A percentile compares a stretch with the other conserved stretches of the same genome.
These are phyloP conservation scores for Ctena decussata DNA, from an alignment of 2,888 invertebrate genomes.

Conservation along the genomic window DNA sequence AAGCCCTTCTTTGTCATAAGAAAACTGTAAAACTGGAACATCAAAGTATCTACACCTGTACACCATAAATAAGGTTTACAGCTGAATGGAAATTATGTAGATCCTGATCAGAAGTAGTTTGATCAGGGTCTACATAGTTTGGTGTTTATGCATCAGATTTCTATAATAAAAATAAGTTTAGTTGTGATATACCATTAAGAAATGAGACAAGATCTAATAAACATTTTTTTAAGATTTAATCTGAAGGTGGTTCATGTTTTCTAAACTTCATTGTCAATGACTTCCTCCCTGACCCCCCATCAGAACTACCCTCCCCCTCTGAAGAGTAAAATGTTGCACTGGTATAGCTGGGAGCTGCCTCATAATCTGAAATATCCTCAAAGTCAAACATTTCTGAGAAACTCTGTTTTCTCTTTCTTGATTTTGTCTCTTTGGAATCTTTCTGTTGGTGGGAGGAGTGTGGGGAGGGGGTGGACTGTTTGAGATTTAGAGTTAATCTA, in stretches of 20 bases:
- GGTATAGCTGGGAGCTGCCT: constrained; percentile 57
- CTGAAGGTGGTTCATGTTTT: constrained; percentile 61
- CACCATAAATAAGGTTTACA: no score
- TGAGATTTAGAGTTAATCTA: constrained; percentile 44
- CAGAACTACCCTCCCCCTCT: constrained; percentile 67
- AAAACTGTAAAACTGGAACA: no score
- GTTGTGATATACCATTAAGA: no score
- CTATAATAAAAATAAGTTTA: no score
- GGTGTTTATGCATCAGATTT: no score
- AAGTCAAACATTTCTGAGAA: constrained; percentile 62
- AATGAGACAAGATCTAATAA: no score
- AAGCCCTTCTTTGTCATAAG: no score
- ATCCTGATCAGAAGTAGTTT: no score
- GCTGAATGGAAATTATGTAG: no score
- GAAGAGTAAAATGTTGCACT: constrained; percentile 53
- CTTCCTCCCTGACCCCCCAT: constrained; percentile 58
- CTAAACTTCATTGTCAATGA: constrained; percentile 66
- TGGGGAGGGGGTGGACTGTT: constrained; percentile 47
- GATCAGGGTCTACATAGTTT: no score
- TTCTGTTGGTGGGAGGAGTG: constrained; percentile 40
- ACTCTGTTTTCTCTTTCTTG: constrained; percentile 65
- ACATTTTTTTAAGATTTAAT: constrained; percentile 5
- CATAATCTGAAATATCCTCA: constrained; percentile 68
- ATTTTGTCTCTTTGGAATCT: constrained; percentile 40
- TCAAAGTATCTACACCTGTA: no score